Percentiles rank a stretch among this genome's conserved stretches.
Conservation (phyloP, 2,113 vertebrate species). For the Barnardius zonarius region DNA sequence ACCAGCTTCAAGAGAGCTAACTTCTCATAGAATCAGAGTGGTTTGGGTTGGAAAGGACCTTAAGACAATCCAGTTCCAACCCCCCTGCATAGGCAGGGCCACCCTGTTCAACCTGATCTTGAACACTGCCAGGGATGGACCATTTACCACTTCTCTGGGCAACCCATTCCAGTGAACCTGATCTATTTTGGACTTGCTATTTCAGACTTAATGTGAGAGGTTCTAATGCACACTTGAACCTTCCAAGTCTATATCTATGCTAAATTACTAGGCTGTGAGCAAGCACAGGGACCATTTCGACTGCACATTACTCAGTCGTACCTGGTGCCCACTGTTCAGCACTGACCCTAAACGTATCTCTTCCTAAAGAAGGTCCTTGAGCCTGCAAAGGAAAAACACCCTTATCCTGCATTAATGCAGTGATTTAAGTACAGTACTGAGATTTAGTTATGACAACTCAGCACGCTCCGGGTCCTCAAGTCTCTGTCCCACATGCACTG, state of each 20-base stretch:
- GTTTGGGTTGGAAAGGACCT: not conserved
- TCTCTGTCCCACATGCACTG: not conserved
- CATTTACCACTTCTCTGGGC: not conserved
- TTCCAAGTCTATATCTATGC: not conserved
- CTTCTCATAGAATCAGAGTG: not conserved
- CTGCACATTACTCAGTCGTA: rapidly evolving
- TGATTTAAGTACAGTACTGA: not conserved
- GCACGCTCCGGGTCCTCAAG: not conserved
- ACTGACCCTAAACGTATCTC: not conserved
- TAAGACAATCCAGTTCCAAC: not conserved
- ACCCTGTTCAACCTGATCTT: not conserved
- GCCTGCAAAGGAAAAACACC: not conserved
- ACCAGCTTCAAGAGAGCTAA: not conserved
- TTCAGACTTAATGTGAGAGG: not conserved
- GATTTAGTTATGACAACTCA: not conserved
- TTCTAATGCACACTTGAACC: not conserved
- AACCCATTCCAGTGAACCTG: not conserved
- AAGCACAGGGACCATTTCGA: not conserved
- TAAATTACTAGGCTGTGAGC: not conserved
- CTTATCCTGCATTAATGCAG: not conserved
- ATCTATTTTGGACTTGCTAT: not conserved
- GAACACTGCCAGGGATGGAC: not conserved
- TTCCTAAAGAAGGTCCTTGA: not conserved
- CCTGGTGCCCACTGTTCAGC: not conserved
- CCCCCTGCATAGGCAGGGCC: not conserved